phyloP scores from a whole-genome alignment of 2,888 invertebrate species.

The Seladonia tumulorum region DNA sequence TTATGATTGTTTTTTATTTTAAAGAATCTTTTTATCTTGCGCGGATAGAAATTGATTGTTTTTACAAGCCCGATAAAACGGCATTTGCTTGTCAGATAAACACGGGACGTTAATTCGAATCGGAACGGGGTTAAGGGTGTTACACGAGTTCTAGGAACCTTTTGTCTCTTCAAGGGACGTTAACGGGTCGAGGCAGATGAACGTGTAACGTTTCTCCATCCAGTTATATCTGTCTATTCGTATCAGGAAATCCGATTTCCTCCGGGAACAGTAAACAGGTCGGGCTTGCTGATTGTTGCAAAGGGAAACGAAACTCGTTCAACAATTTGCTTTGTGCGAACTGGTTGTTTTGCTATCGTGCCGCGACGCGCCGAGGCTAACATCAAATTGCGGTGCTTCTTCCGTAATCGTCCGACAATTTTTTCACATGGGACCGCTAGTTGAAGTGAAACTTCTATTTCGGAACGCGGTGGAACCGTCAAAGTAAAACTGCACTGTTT shows the following conservation, averaged over 20 bases:
- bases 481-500: not conserved
- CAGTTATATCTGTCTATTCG: conserved; percentile 55
- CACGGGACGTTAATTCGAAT: conserved; percentile 21
- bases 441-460: not conserved
- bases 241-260: conserved; percentile 74
- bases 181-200: conserved; percentile 49
- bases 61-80: not conserved
- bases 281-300: conserved; percentile 58
- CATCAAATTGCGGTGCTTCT: conserved; percentile 8
- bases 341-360: conserved; percentile 46
- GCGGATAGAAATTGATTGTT: not conserved
- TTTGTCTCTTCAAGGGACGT: conserved; percentile 57
- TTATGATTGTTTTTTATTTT: not conserved
- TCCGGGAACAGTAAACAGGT: conserved; percentile 68
- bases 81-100: conserved; percentile 17
- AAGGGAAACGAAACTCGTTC: conserved; percentile 63
- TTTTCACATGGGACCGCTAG: not conserved
- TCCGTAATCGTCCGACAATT: not conserved
- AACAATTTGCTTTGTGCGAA: conserved; percentile 55
- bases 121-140: conserved; percentile 34
- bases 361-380: conserved; percentile 29
- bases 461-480: not conserved
- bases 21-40: not conserved
- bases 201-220: conserved; percentile 49
- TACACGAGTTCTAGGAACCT: conserved; percentile 44